Percentiles rank a stretch among this genome's conserved stretches.
These are phyloP conservation scores for Apotomis turbidana DNA, from an alignment of 2,888 invertebrate genomes.

Conservation along the genomic window DNA sequence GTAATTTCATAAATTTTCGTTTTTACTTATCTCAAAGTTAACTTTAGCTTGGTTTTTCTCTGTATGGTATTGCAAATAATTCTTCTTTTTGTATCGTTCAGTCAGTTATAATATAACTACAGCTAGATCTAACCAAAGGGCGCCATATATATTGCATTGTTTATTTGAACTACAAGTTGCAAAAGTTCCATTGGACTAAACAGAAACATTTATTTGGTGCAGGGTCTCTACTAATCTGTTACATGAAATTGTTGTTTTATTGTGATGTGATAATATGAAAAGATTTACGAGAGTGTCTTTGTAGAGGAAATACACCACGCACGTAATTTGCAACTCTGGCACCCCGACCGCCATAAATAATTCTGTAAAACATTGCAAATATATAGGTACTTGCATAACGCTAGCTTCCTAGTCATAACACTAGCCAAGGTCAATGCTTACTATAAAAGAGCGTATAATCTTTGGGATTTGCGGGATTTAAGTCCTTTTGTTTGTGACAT, in stretches of 20 bases:
- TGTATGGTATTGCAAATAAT: too few species aligned
- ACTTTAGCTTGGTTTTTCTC: too few species aligned
- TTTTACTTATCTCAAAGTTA: too few species aligned
- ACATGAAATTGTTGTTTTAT: not conserved
- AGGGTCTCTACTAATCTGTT: too few species aligned
- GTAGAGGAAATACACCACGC: not conserved
- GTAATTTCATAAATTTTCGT: too few species aligned
- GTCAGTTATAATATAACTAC: too few species aligned
- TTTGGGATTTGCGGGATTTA: not conserved
- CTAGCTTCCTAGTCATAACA: slow-evolving; percentile 1
- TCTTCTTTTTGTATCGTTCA: too few species aligned
- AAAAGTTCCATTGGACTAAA: too few species aligned
- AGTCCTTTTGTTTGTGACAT: not conserved
- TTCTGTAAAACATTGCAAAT: not conserved
- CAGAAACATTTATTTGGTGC: too few species aligned
- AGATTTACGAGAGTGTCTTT: not conserved
- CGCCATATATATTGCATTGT: too few species aligned
- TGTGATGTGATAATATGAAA: not conserved
- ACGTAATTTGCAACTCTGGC: not conserved
- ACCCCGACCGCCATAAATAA: not conserved
- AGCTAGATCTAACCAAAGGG: too few species aligned
- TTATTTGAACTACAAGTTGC: too few species aligned
- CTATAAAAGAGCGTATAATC: slow-evolving; percentile 2
- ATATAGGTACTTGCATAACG: slow-evolving; percentile 17
- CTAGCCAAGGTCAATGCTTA: slow-evolving; percentile 2